Evolutionary conservation across 2,113 vertebrate genomes (phyloP).

Genomic region (Thalassarche chlororhynchos): DNA sequence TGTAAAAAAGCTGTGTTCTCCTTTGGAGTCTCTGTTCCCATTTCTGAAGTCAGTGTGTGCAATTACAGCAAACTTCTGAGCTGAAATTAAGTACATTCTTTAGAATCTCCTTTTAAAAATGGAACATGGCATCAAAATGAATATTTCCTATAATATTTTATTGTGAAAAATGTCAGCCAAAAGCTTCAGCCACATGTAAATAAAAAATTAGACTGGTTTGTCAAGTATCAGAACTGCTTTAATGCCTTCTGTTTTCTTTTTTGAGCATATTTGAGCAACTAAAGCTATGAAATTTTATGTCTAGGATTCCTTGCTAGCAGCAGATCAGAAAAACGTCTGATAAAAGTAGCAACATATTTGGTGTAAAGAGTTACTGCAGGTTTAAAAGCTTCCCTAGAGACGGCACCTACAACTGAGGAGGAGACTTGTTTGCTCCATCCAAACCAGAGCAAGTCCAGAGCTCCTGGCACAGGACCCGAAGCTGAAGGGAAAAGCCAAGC

Average conservation of each 20-base stretch:
- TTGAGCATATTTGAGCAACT: not conserved
- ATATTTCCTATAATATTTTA: not conserved
- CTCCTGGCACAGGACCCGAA: not conserved
- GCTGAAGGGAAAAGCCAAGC: not conserved
- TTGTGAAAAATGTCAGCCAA: slow-evolving; percentile 33
- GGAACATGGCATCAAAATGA: not conserved
- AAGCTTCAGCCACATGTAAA: slow-evolving; percentile 9
- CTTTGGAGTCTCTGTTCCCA: not conserved
- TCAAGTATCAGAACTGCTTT: not conserved
- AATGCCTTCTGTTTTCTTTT: slow-evolving; percentile 19
- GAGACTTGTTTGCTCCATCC: not conserved
- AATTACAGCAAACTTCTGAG: not conserved
- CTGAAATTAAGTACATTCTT: not conserved
- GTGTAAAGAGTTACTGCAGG: not conserved
- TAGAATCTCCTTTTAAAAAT: slow-evolving; percentile 15
- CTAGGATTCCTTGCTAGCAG: slow-evolving; percentile 9
- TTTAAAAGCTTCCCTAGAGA: not conserved
- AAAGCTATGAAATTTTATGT: not conserved
- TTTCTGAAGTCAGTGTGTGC: not conserved
- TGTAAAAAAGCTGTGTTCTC: not conserved
- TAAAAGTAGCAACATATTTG: not conserved
- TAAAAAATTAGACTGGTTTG: not conserved
- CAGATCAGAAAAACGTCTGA: not conserved
- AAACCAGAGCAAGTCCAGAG: not conserved
- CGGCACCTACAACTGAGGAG: not conserved